Base-by-base conservation (phyloP, 2,888 invertebrate species). In the Capitulum mitella region DNA sequence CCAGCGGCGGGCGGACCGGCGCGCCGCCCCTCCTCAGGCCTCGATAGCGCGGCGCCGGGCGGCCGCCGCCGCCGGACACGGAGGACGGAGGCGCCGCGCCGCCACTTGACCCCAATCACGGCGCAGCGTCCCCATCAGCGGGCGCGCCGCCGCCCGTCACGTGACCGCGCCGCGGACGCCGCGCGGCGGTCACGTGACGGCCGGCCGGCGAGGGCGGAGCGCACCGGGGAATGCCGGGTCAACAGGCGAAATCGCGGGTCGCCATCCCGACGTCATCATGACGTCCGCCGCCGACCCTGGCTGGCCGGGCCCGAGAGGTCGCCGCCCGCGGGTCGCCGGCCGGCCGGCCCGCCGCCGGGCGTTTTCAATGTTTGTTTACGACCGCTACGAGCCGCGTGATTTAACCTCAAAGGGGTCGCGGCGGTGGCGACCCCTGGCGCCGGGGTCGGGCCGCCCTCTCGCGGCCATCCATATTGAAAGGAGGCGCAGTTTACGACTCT, bases 281-380 rank as follows among this genome's bases (percentile, higher is more conserved):
- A 43, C 43, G 43, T 43, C 12, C 43, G 43, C 43, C 43, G 43
- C 12, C n/a, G 43, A 43, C 43, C 6, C 43, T 12, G 12, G 43
- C 5, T 12, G 43, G 43, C 43, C 43, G 6, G 43, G 43, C 6
- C 12, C 43, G 43, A 5, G 43, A 43, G 43, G 43, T 43, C 43
- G 43, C 43, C 12, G 5, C 6, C 43, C 43, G 43, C n/a, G 43
- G 58, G 29, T n/a, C 58, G 10, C 58, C n/a, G 58, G 58, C 58
- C 29, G 12, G 29, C 29, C n/a, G n/a, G n/a, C n/a, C n/a, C 64
- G 64, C 34, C 32, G 64, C 34, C 70, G 37, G 16, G 22, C 10
- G 32, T 32, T 70, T 70, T 70, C 70, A 37, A 70, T 70, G 70
- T 70, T 70, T 70, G 70, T 70, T 70, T 70, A 70, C 70, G 70